Evolutionary conservation across 2,888 invertebrate species (phyloP).

Genomic region (Macaria notata): DNA sequence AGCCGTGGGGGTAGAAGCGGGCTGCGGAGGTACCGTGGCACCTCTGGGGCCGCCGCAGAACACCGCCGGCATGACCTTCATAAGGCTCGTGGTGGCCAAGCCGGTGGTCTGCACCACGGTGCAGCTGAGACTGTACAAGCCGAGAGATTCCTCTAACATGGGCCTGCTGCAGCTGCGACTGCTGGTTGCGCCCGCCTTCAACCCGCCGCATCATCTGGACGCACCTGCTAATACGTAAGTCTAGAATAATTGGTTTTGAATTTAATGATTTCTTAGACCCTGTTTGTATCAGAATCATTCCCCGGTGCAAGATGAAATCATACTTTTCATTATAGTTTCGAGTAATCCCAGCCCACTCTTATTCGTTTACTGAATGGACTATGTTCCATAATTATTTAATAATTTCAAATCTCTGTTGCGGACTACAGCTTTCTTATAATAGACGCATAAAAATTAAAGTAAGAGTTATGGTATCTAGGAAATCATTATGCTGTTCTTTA

Average conservation of each 20-base stretch:
- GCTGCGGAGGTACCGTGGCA: slow-evolving; percentile 90
- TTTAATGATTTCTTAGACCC: too few species aligned
- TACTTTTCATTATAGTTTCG: too few species aligned
- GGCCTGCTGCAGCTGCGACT: slow-evolving; percentile 93
- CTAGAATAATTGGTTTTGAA: neutral
- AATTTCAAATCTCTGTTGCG: too few species aligned
- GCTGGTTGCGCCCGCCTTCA: slow-evolving; percentile 92
- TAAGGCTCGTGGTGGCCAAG: slow-evolving; percentile 90
- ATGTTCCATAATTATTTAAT: too few species aligned
- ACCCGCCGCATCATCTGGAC: slow-evolving; percentile 64
- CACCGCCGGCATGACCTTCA: slow-evolving; percentile 93
- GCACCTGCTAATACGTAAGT: slow-evolving; percentile 48
- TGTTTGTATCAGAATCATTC: too few species aligned
- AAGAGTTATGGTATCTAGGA: too few species aligned
- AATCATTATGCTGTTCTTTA: too few species aligned
- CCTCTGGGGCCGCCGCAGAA: slow-evolving; percentile 93
- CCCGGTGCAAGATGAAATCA: too few species aligned
- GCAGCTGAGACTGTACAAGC: slow-evolving; percentile 88
- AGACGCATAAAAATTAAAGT: too few species aligned
- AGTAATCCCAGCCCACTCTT: too few species aligned
- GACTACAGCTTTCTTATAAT: too few species aligned
- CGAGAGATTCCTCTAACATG: slow-evolving; percentile 94
- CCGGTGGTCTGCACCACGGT: slow-evolving; percentile 94
- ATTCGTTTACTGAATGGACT: too few species aligned
- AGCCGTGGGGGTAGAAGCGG: slow-evolving; percentile 92